Conservation (phyloP, 2,797 vertebrate genomes). For the Bradypus variegatus region DNA sequence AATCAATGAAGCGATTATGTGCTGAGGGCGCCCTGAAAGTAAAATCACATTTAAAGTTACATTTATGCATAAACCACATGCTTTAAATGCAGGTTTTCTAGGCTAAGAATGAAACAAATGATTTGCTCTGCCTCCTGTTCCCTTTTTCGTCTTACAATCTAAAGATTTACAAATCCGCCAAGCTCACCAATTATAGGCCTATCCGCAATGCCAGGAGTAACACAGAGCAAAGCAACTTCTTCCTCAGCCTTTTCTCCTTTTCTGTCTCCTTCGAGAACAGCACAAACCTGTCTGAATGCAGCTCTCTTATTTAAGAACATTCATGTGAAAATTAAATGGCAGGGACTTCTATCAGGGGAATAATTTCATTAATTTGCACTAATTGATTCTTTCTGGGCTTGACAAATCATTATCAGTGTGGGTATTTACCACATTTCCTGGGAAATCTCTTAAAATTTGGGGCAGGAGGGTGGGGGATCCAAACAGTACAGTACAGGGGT, state of each 20-base stretch:
- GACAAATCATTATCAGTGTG: background rate
- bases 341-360: background rate
- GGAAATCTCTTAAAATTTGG: background rate
- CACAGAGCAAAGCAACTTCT: background rate
- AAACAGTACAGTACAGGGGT: background rate
- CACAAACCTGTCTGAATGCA: background rate
- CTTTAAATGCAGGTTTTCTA: conserved; percentile 36
- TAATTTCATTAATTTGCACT: background rate
- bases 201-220: background rate
- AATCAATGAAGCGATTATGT: conserved; percentile 26
- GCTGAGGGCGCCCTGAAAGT: background rate
- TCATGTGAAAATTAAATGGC: background rate
- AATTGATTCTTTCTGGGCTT: background rate
- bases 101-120: background rate
- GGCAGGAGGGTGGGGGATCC: too few relatives aligned
- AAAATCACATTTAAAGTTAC: conserved; percentile 14
- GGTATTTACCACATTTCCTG: background rate
- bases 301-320: background rate
- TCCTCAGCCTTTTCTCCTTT: background rate
- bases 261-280: background rate
- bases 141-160: background rate
- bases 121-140: conserved; percentile 12
- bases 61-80: conserved; percentile 14
- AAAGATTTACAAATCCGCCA: conserved; percentile 37
- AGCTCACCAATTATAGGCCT: background rate